Evolutionary conservation across 2,113 vertebrate genomes (phyloP), one percentile per base, ranked within the genome.

Genomic region (Gadus chalcogrammus): DNA sequence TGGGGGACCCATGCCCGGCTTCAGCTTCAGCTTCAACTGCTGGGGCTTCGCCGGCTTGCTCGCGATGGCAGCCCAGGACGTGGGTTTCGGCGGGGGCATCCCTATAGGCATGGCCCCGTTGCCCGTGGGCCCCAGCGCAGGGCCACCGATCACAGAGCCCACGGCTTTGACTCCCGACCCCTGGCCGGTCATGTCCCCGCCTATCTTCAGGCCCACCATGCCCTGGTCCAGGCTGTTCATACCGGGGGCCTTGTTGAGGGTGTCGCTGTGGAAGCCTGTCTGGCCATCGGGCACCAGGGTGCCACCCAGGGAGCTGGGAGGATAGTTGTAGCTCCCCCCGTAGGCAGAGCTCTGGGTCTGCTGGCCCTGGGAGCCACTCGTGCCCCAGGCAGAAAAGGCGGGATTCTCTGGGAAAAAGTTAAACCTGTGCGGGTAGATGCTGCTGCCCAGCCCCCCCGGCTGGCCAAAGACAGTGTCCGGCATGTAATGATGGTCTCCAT

Each of bases 181-280:
- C 77, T 88, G 87, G 42, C 94, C 89, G 12, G 92, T 90, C 64
- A 94, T 92, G 3, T 95, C 95, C 52, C 94, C 94, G 20, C 94
- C 94, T 0, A 98, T 94, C 92, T 97, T 97, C 75, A 98, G 90
- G 79, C 96, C 96, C 24, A 96, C 94, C 96, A 98, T 94, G 60
- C 96, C 96, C 85, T 98, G 96, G 13, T 98, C 95, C 74, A 98
- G 93, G 88, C 96, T 96, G 88, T 96, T 97, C 95, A 96, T 94
- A 38, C 96, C 96, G 0, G 96, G 96, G 67, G 96, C 96, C 86
- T 97, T 97, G 87, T 92, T 97, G 67, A 98, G 93, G 0, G 94
- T 94, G 67, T 97, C 96, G 7, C 92, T 93, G 83, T 94, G 95
- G 91, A 97, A 98, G 75, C 96, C 95, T 0, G 96, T 93, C 87